Evolutionary conservation across 2,113 vertebrate genomes (phyloP).

Genomic region (Henicopernis longicauda): DNA sequence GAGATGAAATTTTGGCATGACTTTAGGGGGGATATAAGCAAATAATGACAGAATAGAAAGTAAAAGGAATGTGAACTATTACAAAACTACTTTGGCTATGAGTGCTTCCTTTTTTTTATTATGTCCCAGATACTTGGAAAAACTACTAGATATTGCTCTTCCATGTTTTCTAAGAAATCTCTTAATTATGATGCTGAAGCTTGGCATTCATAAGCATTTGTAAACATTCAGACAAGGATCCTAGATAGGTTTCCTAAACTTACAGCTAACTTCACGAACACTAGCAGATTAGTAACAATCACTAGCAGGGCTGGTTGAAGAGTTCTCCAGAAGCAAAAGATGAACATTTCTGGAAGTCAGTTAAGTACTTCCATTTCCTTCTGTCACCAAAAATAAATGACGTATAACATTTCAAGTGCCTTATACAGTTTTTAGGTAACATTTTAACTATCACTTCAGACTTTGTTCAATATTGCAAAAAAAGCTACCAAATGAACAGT

Average conservation of each 20-base stretch:
- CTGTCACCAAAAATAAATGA: not conserved
- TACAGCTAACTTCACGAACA: fast-evolving
- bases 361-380: not conserved
- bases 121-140: not conserved
- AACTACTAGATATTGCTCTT: not conserved
- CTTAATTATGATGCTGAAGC: not conserved
- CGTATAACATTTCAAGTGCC: not conserved
- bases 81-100: not conserved
- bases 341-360: not conserved
- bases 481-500: not conserved
- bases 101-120: not conserved
- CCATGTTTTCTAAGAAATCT: not conserved
- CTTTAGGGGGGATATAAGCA: not conserved
- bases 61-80: not conserved
- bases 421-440: not conserved
- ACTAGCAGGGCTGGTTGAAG: not conserved
- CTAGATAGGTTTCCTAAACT: not conserved
- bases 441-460: not conserved
- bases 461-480: not conserved
- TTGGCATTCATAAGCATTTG: not conserved
- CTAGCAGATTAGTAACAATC: not conserved
- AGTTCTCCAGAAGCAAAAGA: not conserved
- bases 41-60: not conserved
- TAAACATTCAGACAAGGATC: not conserved
- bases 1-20: not conserved